These are phyloP conservation scores for Drosophila azteca DNA, from an alignment of 1,140 invertebrate genomes.

Conservation along the genomic window DNA sequence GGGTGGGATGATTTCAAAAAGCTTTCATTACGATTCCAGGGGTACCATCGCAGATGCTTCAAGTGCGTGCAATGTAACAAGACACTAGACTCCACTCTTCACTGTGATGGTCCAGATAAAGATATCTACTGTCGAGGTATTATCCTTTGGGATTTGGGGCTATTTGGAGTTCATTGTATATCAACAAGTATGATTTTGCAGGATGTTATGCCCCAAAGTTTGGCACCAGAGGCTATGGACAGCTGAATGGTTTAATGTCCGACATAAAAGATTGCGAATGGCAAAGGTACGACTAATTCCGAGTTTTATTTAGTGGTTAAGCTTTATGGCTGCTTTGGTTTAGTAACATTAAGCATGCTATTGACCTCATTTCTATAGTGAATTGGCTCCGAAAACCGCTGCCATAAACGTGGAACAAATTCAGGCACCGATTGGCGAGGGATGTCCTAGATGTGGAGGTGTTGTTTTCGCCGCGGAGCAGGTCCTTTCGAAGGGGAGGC, in stretches of 20 bases:
- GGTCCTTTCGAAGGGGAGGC: conserved; percentile 93
- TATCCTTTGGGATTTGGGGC: conserved; percentile 79
- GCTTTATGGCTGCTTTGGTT: background rate
- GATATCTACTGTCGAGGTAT: conserved; percentile 98
- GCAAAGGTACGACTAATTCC: conserved; percentile 83
- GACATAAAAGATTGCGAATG: conserved; percentile 88
- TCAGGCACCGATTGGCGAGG: conserved; percentile 91
- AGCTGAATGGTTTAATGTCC: conserved; percentile 88
- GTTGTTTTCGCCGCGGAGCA: conserved; percentile 96
- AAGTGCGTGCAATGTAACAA: conserved; percentile 97
- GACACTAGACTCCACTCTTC: conserved; percentile 97
- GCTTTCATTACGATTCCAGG: conserved; percentile 84
- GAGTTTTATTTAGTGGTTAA: background rate
- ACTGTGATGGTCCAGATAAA: conserved; percentile 97
- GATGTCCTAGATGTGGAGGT: conserved; percentile 94
- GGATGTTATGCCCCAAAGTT: conserved; percentile 85
- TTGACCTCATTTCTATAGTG: conserved; percentile 9
- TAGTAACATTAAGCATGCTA: background rate
- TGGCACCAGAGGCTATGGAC: conserved; percentile 89
- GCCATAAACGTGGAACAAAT: conserved; percentile 92
- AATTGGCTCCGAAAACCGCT: conserved; percentile 81
- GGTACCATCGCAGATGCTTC: conserved; percentile 98
- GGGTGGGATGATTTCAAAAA: background rate
- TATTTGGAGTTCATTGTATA: conserved; percentile 89
- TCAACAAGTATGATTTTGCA: conserved; percentile 70